Percentiles rank a stretch among this genome's conserved stretches.
Evolutionary conservation across 1,140 invertebrate genomes (phyloP).

Genomic region (Cecropterus lyciades): DNA sequence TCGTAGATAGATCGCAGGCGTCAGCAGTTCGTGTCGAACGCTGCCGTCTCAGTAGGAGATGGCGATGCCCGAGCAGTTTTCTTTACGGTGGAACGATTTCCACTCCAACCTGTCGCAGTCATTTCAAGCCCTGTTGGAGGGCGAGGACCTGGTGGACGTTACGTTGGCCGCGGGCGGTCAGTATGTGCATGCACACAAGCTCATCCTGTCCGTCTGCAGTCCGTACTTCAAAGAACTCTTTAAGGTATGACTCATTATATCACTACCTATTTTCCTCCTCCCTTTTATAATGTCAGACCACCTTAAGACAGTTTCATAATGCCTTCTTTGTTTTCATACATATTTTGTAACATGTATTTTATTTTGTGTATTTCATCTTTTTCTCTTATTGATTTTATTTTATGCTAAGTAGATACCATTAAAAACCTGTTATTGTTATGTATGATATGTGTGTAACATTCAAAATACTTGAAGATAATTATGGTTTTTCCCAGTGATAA

Average conservation of each 20-base stretch:
- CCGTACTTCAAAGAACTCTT: conserved; percentile 90
- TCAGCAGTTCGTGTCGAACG: conserved; percentile 52
- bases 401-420: background rate
- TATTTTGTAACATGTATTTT: background rate
- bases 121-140: conserved; percentile 87
- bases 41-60: conserved; percentile 60
- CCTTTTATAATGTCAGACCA: conserved; percentile 22
- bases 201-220: conserved; percentile 89
- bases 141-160: conserved; percentile 90
- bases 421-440: background rate
- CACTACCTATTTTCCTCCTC: conserved; percentile 26
- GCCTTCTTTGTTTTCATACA: conserved; percentile 1
- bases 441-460: background rate
- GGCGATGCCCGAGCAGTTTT: conserved; percentile 89
- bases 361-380: background rate
- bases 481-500: too few relatives aligned
- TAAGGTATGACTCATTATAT: conserved; percentile 85
- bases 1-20: conserved; percentile 51
- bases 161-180: conserved; percentile 89
- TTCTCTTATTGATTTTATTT: background rate
- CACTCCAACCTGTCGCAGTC: conserved; percentile 90
- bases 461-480: background rate
- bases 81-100: conserved; percentile 94
- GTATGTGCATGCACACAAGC: conserved; percentile 88
- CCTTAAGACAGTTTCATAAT: conserved; percentile 1